A percentile compares a stretch with the other conserved stretches of the same genome.
These are phyloP conservation scores for Anabas testudineus DNA, from an alignment of 2,797 vertebrate genomes.

Conservation along the genomic window DNA sequence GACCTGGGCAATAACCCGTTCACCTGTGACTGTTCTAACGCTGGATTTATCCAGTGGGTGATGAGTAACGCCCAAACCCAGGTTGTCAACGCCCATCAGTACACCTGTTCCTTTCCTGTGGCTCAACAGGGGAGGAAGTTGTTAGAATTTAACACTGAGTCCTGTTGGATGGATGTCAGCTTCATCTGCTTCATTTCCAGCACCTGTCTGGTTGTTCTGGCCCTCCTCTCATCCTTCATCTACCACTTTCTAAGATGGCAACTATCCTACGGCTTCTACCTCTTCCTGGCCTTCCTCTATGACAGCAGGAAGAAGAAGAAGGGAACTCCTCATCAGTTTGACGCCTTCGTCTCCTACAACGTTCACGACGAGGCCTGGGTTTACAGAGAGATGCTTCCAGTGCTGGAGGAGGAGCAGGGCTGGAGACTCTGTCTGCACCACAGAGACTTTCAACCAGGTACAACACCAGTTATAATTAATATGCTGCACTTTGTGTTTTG, in stretches of 20 bases:
- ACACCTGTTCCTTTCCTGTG: conserved; percentile 43
- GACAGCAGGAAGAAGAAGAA: too few relatives aligned
- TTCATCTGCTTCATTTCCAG: conserved; percentile 65
- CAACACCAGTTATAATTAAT: too few relatives aligned
- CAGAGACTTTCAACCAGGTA: too few relatives aligned
- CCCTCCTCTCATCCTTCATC: conserved; percentile 33
- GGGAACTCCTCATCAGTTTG: conserved; percentile 51
- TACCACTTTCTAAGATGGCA: conserved; percentile 62
- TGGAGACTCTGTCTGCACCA: too few relatives aligned
- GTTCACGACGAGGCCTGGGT: conserved; percentile 75
- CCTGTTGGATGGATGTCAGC: not conserved
- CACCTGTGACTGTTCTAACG: too few relatives aligned
- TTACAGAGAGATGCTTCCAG: conserved; percentile 62
- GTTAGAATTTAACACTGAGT: too few relatives aligned
- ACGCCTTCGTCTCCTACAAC: conserved; percentile 79
- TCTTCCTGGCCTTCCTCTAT: conserved; percentile 65
- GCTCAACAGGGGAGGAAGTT: too few relatives aligned
- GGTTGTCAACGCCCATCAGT: conserved; percentile 48
- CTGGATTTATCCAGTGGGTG: too few relatives aligned
- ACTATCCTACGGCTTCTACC: conserved; percentile 60
- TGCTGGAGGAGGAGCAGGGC: conserved; percentile 28
- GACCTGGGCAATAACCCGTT: too few relatives aligned
- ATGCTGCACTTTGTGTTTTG: too few relatives aligned
- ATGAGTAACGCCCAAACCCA: conserved; percentile 67
- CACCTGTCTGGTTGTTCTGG: conserved; percentile 42